Base-by-base conservation (phyloP, 2,113 vertebrate species). In the Corapipo altera region DNA sequence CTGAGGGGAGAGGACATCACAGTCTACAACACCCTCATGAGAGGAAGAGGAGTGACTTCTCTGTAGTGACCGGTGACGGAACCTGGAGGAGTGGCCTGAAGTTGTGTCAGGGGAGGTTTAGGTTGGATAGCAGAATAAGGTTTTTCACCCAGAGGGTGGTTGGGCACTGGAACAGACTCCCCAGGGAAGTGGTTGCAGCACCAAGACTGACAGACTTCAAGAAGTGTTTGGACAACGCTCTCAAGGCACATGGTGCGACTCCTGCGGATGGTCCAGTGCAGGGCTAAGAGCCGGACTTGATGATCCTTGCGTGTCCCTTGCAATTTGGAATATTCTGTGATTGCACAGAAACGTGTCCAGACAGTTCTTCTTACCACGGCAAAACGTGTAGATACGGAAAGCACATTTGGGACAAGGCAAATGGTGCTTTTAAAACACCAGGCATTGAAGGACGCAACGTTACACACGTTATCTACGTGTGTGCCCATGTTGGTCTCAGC, bases 381-480 rank as follows among this genome's bases (percentile, higher is more conserved):
- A 17, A 43, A 84, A 22, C 0, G 7, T 4, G 28, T 13, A 11
- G 19, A 7, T 16, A 39, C 0, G 3, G 12, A n/a, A 66, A 62
- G 10, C 24, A 9, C 23, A 32, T 1, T 4, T 6, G 14, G 10
- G 20, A 49, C 2, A 13, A 37, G 4, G 37, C 7, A 52, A 77
- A 66, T 0, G 3, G 4, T 2, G 14, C 46, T 41, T 49, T 28
- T 28, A 12, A n/a, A 69, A 23, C 0, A 55, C 2, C 2, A 4
- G 8, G 4, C 22, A 6, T n/a, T 13, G 21, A 35, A 37, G 9
- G 12, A 2, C 13, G 14, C 32, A 26, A 41, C 0, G 2, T 3
- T 2, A n/a, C 57, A 20, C 11, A 1, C 5, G 0, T 3, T 2
- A 21, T 0, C 7, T 3, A 1, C 0, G 2, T 1, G 28, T 0